A percentile compares a stretch with the other conserved stretches of the same genome.
Conservation (phyloP, 1,140 invertebrate species). For the honey bee (Apis mellifera) region Amel_HAv3.1 CM009935.2:548501-549000, state of each 20-base stretch:
- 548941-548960: not conserved
- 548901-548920: not conserved
- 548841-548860: not conserved
- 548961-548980: not conserved
- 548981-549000: not conserved
- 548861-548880: not conserved
- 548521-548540: not conserved
- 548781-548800: too few relatives aligned
- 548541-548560: not conserved
- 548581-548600: too few relatives aligned
- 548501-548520: too few relatives aligned
- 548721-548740: not conserved
- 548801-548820: not conserved
- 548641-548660: not conserved
- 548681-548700: not conserved
- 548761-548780: not conserved
- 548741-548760: not conserved
- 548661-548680: not conserved
- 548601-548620: too few relatives aligned
- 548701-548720: not conserved
- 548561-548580: not conserved
- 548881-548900: conserved; percentile 13
- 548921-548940: not conserved
- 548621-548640: not conserved
- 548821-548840: not conserved